Evolutionary conservation across 2,113 vertebrate species (phyloP), one percentile per base, ranked within the genome.

Genomic region (Piprites chloris): DNA sequence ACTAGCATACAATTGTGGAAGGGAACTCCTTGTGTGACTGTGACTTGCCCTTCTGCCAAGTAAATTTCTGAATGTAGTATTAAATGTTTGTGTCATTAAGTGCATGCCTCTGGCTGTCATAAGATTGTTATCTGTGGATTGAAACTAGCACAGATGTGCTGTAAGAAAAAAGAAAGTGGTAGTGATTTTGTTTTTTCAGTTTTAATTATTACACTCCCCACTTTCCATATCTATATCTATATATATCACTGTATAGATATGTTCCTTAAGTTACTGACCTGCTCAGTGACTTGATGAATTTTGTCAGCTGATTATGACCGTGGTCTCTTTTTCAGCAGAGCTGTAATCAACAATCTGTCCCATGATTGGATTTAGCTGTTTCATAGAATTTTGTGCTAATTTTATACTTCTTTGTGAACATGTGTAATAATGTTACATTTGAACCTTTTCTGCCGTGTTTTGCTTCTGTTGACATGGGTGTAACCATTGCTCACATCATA

Each of bases 21-120:
- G 41, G 41, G 41, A 82, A 7, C 37, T 74, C 37, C 41, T 21
- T 50, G 16, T 5, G 5, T 24, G 10, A 33, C 27, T 39, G 15
- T 66, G n/a, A n/a, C n/a, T 13, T 85, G 4, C 33, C 20, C 9
- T 88, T 82, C 33, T 50, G 46, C 59, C 18, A 47, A 37, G 37
- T 32, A 15, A 6, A 13, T 85, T 78, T 52, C 23, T 52, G 61
- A 66, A 39, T 61, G 24, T 56, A 24, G 14, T 32, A 16, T 21
- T 71, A 32, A 47, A 32, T 16, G 2, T 65, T 81, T 49, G 9
- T 80, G 33, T 59, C 39, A 21, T 49, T 44, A 7, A 69, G 50
- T 5, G 1, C 0, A 2, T 47, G 18, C 35, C 7, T 62, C 27
- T 79, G 80, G 0, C 47, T 53, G 18, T 20, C 26, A 47, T 14